Evolutionary conservation across 1,140 invertebrate genomes (phyloP).

Genomic region (Drosophila tani): DNA sequence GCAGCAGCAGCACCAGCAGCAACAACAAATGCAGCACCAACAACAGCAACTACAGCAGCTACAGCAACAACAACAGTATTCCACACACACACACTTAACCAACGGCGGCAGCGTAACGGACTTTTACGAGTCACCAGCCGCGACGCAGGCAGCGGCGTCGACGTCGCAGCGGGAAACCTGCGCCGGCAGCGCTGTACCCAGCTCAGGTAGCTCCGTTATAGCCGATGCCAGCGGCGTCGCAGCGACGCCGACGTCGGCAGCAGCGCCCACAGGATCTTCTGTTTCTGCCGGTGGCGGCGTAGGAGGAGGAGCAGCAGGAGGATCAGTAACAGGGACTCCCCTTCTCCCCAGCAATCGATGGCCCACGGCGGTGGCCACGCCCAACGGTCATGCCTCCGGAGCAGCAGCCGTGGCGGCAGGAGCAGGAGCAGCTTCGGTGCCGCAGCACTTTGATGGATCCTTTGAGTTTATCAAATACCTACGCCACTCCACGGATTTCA

Average conservation of each 20-base stretch:
- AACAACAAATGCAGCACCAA: conserved; percentile 40
- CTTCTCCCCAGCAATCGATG: conserved; percentile 64
- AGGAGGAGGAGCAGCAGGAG: conserved; percentile 4
- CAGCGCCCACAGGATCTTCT: conserved; percentile 13
- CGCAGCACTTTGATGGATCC: conserved; percentile 83
- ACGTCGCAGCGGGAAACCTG: conserved; percentile 42
- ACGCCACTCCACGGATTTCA: conserved; percentile 78
- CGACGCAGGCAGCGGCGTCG: conserved; percentile 1
- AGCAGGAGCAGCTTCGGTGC: conserved; percentile 36
- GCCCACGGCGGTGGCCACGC: conserved; percentile 70
- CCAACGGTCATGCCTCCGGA: conserved; percentile 57
- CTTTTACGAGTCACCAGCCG: conserved; percentile 8
- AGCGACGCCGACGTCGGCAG: conserved; percentile 27
- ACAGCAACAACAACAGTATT: conserved; percentile 66
- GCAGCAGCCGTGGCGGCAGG: conserved; percentile 19
- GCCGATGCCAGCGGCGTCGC: conserved; percentile 12
- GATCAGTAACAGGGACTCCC: conserved; percentile 7
- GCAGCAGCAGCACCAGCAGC: conserved; percentile 52
- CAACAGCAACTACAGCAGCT: conserved; percentile 48
- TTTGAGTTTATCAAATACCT: conserved; percentile 84
- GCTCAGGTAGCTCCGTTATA: conserved; percentile 41
- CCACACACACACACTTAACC: conserved; percentile 50
- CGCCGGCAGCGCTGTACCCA: conserved; percentile 10
- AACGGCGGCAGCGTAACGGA: conserved; percentile 33
- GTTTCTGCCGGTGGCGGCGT: background rate